Percentiles rank a stretch among this genome's conserved stretches.
These are phyloP conservation scores for Criorhina ranunculi DNA, from an alignment of 2,888 invertebrate species.

Conservation along the genomic window DNA sequence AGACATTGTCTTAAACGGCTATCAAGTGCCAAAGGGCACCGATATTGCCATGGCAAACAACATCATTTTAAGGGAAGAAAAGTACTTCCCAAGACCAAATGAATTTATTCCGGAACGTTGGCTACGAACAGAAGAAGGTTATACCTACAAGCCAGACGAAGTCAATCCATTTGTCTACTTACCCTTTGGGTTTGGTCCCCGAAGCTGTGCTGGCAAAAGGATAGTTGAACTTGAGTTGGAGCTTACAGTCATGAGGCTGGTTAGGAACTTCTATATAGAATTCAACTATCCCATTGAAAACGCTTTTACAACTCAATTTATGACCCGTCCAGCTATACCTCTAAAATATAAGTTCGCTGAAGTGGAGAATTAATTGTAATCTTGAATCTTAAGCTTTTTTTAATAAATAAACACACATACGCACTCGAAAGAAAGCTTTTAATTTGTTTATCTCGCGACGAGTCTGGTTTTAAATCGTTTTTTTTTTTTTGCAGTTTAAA, in stretches of 20 bases:
- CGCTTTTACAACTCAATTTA: constrained; percentile 75
- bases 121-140: constrained; percentile 83
- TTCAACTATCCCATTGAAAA: constrained; percentile 78
- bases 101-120: constrained; percentile 91
- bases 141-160: constrained; percentile 35
- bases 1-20: constrained; percentile 87
- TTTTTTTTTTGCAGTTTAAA: neutral
- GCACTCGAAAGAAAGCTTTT: neutral
- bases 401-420: neutral
- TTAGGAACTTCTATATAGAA: constrained; percentile 80
- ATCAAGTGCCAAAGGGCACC: constrained; percentile 87
- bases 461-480: neutral
- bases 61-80: constrained; percentile 87
- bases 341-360: constrained; percentile 80
- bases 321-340: constrained; percentile 80
- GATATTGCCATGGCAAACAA: constrained; percentile 90
- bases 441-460: neutral
- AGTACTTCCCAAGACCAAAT: constrained; percentile 87
- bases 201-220: constrained; percentile 88
- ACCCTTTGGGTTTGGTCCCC: constrained; percentile 89
- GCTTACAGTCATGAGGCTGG: constrained; percentile 79
- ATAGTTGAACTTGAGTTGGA: constrained; percentile 89
- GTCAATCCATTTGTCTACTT: constrained; percentile 80
- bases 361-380: constrained; percentile 48
- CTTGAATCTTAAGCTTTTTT: neutral